Conservation (phyloP, 2,113 vertebrate genomes). For the Rattus rattus region DNA sequence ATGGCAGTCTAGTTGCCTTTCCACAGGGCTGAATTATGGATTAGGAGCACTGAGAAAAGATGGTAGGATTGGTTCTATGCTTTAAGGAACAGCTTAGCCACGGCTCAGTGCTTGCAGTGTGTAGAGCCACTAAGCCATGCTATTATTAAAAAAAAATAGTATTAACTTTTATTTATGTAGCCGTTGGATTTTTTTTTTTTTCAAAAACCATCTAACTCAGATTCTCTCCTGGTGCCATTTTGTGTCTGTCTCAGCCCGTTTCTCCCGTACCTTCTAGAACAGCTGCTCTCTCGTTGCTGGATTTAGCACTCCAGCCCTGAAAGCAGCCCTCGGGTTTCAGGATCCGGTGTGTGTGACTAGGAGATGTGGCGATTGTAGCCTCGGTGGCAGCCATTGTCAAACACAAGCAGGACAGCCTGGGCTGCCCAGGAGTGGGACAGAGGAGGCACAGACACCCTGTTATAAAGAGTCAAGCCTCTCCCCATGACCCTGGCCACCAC, state of each 20-base stretch:
- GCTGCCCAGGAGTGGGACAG: neutral
- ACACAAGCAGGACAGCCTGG: neutral
- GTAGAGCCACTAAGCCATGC: neutral
- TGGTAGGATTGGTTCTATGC: conserved; percentile 26
- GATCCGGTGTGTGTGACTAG: neutral
- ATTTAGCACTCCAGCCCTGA: neutral
- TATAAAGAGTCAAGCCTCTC: neutral
- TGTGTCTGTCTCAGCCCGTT: neutral
- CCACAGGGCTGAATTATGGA: conserved; percentile 39
- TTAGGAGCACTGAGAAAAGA: conserved; percentile 30
- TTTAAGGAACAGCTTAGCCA: conserved; percentile 62
- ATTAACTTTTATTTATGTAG: conserved; percentile 54
- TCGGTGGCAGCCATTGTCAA: neutral
- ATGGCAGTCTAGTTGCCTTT: neutral
- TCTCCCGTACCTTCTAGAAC: neutral
- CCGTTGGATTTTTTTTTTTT: conserved; percentile 12
- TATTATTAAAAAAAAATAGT: conserved; percentile 32
- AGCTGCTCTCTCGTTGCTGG: neutral
- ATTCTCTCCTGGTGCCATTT: neutral
- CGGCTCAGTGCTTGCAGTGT: neutral
- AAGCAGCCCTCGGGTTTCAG: neutral
- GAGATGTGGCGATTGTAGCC: neutral
- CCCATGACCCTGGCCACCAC: neutral
- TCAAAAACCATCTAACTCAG: neutral
- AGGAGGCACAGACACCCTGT: neutral